phyloP scores from a whole-genome alignment of 1,140 invertebrate genomes.

The Drosophila gunungcola region DNA sequence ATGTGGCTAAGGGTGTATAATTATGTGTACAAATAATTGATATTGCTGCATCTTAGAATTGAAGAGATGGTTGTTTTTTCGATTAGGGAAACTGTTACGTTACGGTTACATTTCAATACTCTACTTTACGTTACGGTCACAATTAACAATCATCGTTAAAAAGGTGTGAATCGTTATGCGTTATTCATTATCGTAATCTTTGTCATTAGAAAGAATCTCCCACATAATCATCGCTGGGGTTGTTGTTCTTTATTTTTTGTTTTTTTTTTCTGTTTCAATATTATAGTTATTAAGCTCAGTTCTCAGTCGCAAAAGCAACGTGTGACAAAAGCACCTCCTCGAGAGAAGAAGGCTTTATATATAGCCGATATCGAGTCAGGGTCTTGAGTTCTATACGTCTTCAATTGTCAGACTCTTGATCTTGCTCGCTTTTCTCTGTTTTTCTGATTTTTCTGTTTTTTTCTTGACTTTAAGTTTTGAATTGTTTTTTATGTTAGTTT shows the following conservation, averaged over 20 bases:
- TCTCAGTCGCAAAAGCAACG: conserved; percentile 56
- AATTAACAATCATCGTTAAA: conserved; percentile 41
- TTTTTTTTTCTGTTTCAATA: conserved; percentile 3
- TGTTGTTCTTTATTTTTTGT: background rate
- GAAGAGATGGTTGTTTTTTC: conserved; percentile 1
- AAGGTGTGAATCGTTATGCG: conserved; percentile 12
- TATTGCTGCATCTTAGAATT: conserved; percentile 20
- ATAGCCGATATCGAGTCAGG: background rate
- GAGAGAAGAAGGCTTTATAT: background rate
- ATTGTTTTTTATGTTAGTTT: background rate
- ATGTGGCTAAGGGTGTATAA: conserved; percentile 17
- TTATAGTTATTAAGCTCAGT: conserved; percentile 60
- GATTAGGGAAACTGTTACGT: conserved; percentile 21
- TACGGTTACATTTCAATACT: conserved; percentile 18
- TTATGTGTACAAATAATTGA: conserved; percentile 23
- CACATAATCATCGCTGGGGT: conserved; percentile 7
- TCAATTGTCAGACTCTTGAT: conserved; percentile 30
- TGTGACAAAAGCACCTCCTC: conserved; percentile 7
- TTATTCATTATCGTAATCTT: conserved; percentile 4
- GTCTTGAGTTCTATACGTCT: conserved; percentile 2
- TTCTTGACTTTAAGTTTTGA: background rate
- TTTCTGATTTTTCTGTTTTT: background rate
- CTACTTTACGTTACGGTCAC: conserved; percentile 45
- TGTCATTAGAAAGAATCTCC: conserved; percentile 4
- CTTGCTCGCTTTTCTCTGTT: conserved; percentile 28